Evolutionary conservation across 2,888 invertebrate genomes (phyloP), one percentile per base, ranked within the genome.

Genomic region (Stramonita haemastoma): DNA sequence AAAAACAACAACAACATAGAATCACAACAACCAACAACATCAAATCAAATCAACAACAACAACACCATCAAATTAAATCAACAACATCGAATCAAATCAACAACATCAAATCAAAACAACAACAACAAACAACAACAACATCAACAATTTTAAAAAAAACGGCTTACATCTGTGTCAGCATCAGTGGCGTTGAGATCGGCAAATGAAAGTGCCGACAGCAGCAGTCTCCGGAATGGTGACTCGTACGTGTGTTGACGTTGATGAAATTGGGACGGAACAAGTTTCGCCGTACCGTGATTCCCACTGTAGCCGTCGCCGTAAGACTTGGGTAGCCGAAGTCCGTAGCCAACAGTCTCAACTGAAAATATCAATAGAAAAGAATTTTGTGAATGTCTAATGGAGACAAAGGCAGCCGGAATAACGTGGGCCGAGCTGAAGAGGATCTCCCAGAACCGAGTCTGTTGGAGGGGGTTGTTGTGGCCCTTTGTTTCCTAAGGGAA

Each of bases 101-200:
- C 57, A 81, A 29, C 77, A 17, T 13, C 66, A 17, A 26, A 60
- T 60, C n/a, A n/a, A 60, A 60, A 19, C 60, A 60, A 66, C 26
- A 66, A 22, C 66, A 4, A n/a, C 57, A n/a, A 22, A 57, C n/a
- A 32, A 34, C 32, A 26, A 83, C 57, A 81, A 29, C 77, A 17
- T 13, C 66, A 17, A 26, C 66, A 66, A 66, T 2, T n/a, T n/a
- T n/a, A 66, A 66, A 4, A 66, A 66, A 8, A 73, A 73, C 36
- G 22, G 15, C 84, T 85, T 46, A 89, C 89, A 15, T 73, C 85
- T 13, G 81, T 70, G 90, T 95, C 95, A 77, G 90, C 90, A 91
- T 95, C 95, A 19, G 93, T 93, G 17, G 95, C 95, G 86, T 92
- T 91, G 1, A 94, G 90, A 19, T 92, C 88, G 22, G 92, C 90